These are phyloP conservation scores for Lithodes maja DNA, from an alignment of 2,888 invertebrate species.

Conservation along the genomic window DNA sequence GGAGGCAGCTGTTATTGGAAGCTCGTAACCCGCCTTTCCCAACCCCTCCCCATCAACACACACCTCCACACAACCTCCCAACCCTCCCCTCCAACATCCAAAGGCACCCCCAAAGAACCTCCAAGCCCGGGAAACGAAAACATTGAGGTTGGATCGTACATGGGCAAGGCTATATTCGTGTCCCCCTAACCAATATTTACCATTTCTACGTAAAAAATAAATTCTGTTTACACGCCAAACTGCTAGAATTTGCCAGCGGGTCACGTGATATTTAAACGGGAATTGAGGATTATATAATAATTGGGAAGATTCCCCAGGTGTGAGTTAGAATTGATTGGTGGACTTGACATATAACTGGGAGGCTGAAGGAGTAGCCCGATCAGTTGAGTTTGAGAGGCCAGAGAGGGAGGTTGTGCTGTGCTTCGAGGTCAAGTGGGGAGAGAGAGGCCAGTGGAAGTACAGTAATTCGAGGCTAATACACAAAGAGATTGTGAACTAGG, in stretches of 20 bases:
- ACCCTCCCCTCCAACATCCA: no score
- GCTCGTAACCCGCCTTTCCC: neutral
- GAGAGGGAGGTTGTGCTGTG: neutral
- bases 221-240: no score
- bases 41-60: neutral
- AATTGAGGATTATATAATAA: no score
- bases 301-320: neutral
- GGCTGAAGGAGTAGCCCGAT: slow-evolving; percentile 2
- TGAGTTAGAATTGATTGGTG: neutral
- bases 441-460: neutral
- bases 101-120: neutral
- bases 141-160: neutral
- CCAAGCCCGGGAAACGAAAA: neutral
- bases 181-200: no score
- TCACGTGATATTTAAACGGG: no score
- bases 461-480: no score
- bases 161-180: neutral
- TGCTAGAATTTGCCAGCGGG: no score
- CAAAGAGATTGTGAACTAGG: no score
- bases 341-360: neutral
- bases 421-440: neutral
- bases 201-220: no score
- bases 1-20: slow-evolving; percentile 42
- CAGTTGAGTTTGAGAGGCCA: neutral
- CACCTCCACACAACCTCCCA: neutral